Evolutionary conservation across 2,113 vertebrate genomes (phyloP), one percentile per base, ranked within the genome.

Genomic region (Procapra przewalskii): DNA sequence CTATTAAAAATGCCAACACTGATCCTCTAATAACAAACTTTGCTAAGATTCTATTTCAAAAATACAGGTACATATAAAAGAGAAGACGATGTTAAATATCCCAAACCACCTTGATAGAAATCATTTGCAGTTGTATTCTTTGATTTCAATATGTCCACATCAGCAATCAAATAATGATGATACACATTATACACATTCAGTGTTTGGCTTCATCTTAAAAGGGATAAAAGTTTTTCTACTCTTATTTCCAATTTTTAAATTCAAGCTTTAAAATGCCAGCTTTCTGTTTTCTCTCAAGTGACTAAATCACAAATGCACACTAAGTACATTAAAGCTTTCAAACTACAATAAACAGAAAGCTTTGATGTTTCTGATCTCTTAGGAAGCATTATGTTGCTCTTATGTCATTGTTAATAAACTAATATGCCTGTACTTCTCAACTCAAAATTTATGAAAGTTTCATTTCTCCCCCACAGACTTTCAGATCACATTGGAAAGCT

Each of bases 281-380:
- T 88, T 95, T 85, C 59, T 96, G 10, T 82, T 9, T 79, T 67
- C 27, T 95, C 29, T 94, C 7, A 45, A 87, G 57, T 75, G 13
- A 92, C n/a, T 92, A 97, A 92, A 77, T 80, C 23, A 93, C 55
- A 29, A 95, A 62, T 89, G 29, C 6, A 60, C 48, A 97, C 52
- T 85, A 94, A 94, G 36, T 84, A 75, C 81, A 59, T 86, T 96
- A 94, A 85, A 60, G 59, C 43, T 94, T 94, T 95, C 59, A 71
- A 95, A 93, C 92, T 84, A 57, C 15, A 94, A 88, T 90, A 85
- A 94, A 81, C 33, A 88, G 80, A 97, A 81, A 81, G 14, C 15
- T 67, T 85, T 79, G 48, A 79, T 95, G 64, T 88, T 84, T 95
- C 60, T 91, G 6, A 27, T 2, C 23, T 90, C 91, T 95, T 67